Evolutionary conservation across 2,797 vertebrate genomes (phyloP), one percentile per base, ranked within the genome.

Genomic region (Notolabrus celidotus): DNA sequence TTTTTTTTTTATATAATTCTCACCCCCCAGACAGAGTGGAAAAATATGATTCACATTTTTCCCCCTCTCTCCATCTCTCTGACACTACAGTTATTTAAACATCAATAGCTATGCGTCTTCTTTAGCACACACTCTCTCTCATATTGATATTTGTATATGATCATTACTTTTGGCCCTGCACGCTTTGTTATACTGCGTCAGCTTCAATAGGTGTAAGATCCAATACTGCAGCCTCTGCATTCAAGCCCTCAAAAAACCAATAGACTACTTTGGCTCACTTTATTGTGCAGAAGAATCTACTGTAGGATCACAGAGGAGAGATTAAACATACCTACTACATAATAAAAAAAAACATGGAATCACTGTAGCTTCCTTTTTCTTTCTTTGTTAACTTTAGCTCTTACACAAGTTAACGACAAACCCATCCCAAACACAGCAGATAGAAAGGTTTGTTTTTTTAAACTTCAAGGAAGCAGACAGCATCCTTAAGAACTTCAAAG

Each of bases 121-220:
- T 93, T 94, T 94, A 94, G 92, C 92, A 87, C 86, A 83, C 90
- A 89, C 91, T 92, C 92, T 87, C 88, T 93, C 92, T 93, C 89
- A 92, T 94, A 95, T 95, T 91, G 94, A 95, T 95, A 94, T 93
- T 92, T 92, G 92, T 92, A 92, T 93, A 93, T 93, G 93, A 95
- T 94, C 94, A 92, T 94, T 94, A 93, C 91, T 91, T 94, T 91
- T 86, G 78, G 88, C 87, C 89, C 88, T 75, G 83, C 85, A 77
- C 65, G 89, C 91, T 91, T 93, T 91, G 92, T 93, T 91, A 92
- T 88, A 86, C 77, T 81, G 89, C 85, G 80, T 91, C 91, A 93
- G 90, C 88, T 93, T 88, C 86, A 88, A 89, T 89, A 91, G 91
- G 90, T 91, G 86, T 64, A 75, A 67, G 89, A 93, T 94, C 92